Percentiles rank a stretch among this genome's conserved stretches.
These are phyloP conservation scores for Sebastes diploproa DNA, from an alignment of 2,797 vertebrate genomes.

Conservation along the genomic window DNA sequence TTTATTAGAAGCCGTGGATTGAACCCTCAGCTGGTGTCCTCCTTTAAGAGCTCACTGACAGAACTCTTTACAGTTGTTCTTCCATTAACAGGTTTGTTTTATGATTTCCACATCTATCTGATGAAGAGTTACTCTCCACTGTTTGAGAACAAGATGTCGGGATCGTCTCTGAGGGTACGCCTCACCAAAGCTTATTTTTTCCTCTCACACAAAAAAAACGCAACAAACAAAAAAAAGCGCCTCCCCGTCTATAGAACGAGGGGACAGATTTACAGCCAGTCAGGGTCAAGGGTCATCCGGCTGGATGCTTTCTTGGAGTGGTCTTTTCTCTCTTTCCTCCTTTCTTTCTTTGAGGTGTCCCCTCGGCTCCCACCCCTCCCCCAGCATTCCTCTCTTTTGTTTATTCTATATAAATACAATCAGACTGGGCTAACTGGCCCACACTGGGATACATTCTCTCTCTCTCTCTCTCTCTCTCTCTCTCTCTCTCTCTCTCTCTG, in stretches of 20 bases:
- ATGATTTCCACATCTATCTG: conserved; percentile 26
- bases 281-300: conserved; percentile 77
- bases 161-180: conserved; percentile 32
- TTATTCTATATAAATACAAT: conserved; percentile 84
- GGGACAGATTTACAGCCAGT: conserved; percentile 84
- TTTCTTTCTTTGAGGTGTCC: conserved; percentile 80
- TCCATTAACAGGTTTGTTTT: conserved; percentile 18
- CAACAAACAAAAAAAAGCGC: conserved; percentile 61
- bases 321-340: conserved; percentile 74
- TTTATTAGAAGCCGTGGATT: conserved; percentile 24
- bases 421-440: conserved; percentile 54
- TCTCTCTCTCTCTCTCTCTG: conserved; percentile 49
- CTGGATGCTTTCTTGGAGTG: conserved; percentile 83
- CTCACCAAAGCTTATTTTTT: conserved; percentile 49
- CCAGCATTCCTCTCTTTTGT: conserved; percentile 82
- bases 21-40: conserved; percentile 36
- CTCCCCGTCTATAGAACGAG: conserved; percentile 66
- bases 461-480: no score
- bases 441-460: conserved; percentile 58
- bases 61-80: conserved; percentile 22
- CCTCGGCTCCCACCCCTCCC: conserved; percentile 78
- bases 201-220: conserved; percentile 55
- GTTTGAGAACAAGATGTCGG: conserved; percentile 40
- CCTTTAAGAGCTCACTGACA: conserved; percentile 26
- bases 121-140: conserved; percentile 3